Evolutionary conservation across 2,797 vertebrate species (phyloP), one percentile per base, ranked within the genome.

Genomic region (Cyprinodon diabolis): DNA sequence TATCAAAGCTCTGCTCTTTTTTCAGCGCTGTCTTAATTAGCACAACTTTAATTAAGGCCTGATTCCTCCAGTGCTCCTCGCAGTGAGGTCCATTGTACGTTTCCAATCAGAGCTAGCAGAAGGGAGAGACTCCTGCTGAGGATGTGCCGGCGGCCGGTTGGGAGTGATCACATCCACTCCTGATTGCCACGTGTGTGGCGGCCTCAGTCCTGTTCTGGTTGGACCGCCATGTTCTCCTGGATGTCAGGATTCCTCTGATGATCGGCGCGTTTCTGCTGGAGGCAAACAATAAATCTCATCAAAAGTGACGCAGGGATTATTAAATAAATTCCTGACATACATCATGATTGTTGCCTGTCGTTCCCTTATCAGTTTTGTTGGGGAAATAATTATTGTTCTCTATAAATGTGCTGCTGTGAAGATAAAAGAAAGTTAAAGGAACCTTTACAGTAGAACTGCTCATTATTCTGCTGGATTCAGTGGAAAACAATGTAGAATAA

Each of bases 31-130:
- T 81, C 84, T 87, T 90, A 92, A 92, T 93, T 87, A 90, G 85
- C 85, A 87, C 83, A 79, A 87, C 81, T 84, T 91, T 93, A 92
- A 94, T 94, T 91, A 92, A 90, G 79, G 43, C 58, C 76, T 63
- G 80, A 87, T 84, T 91, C 71, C 87, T 86, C 71, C 83, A 72
- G 65, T 69, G 45, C 65, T 87, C 49, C 43, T 66, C 75, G 37
- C 60, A 25, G 75, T 25, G 58, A 58, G 19, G 69, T 76, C 77
- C 56, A 68, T 80, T 82, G 75, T 75, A 79, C 51, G 67, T 76
- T 70, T 76, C 35, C 55, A 82, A 69, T 56, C 9, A 30, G 37
- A 54, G n/a, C 74, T 66, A 52, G 21, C 52, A 4, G 62, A 67
- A 69, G 70, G 10, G 52, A 71, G 56, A 68, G 73, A 85, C 75